Percentiles rank a stretch among this genome's conserved stretches.
Evolutionary conservation across 37 sponge, comb jelly and placozoan genomes (phyloP).

Genomic region (Ianthella basta): DNA sequence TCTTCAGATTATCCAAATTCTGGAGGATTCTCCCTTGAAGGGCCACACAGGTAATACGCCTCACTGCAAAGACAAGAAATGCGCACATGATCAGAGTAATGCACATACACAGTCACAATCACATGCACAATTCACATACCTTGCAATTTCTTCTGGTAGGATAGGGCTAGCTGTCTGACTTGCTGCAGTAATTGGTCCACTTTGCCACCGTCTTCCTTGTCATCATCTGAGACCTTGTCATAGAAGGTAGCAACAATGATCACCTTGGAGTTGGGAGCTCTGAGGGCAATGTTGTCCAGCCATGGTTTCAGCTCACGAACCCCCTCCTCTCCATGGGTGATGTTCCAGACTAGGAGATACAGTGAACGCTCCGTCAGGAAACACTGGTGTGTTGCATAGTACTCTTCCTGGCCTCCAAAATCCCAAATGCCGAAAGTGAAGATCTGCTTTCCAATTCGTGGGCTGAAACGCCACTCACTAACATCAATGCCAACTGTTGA

Average conservation of each 20-base stretch:
- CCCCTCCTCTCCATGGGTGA: slow-evolving; percentile 74
- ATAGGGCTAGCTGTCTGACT: slow-evolving; percentile 46
- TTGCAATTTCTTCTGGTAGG: slow-evolving; percentile 55
- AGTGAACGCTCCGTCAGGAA: slow-evolving; percentile 91
- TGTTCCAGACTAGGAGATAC: slow-evolving; percentile 85
- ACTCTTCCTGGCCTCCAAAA: slow-evolving; percentile 94
- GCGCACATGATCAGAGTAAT: no score
- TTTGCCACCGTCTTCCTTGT: slow-evolving; percentile 30
- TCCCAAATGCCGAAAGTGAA: slow-evolving; percentile 94
- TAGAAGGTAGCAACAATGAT: slow-evolving; percentile 88
- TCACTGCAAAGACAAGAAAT: neutral
- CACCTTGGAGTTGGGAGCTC: slow-evolving; percentile 84
- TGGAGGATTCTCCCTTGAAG: slow-evolving; percentile 51
- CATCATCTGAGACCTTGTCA: slow-evolving; percentile 76
- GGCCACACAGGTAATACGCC: slow-evolving; percentile 50
- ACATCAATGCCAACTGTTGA: slow-evolving; percentile 96
- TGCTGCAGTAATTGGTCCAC: slow-evolving; percentile 46
- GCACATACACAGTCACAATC: no score
- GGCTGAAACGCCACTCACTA: slow-evolving; percentile 78
- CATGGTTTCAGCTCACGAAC: slow-evolving; percentile 85
- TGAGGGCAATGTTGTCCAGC: slow-evolving; percentile 88
- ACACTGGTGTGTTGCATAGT: slow-evolving; percentile 98
- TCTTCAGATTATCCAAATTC: slow-evolving; percentile 72
- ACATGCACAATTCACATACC: slow-evolving; percentile 32
- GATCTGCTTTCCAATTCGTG: slow-evolving; percentile 38